These are phyloP conservation scores for Bombus huntii DNA, from an alignment of 1,140 invertebrate genomes.

Conservation along the genomic window DNA sequence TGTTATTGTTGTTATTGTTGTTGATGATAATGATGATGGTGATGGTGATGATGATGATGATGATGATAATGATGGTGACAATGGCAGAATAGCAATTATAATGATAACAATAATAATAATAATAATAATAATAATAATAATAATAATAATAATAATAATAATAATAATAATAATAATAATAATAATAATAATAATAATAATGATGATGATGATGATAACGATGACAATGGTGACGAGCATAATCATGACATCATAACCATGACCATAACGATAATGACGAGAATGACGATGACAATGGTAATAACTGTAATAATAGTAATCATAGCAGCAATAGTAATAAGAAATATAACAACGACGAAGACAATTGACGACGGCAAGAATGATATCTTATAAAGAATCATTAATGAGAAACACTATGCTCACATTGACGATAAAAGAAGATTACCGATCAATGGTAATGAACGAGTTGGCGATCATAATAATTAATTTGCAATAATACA, in stretches of 20 bases:
- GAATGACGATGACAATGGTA: neutral
- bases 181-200: too few relatives aligned
- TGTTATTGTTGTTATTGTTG: neutral
- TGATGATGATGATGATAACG: neutral
- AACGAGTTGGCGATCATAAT: slow-evolving; percentile 44
- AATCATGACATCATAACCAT: slow-evolving; percentile 38
- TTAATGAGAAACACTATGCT: slow-evolving; percentile 29
- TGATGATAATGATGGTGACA: neutral
- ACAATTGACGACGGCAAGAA: slow-evolving; percentile 25
- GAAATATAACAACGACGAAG: slow-evolving; percentile 59
- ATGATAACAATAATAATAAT: neutral
- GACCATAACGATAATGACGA: neutral
- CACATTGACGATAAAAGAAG: slow-evolving; percentile 37
- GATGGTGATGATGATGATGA: neutral
- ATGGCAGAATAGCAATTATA: slow-evolving; percentile 36
- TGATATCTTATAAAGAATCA: slow-evolving; percentile 14
- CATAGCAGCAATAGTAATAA: slow-evolving; percentile 16
- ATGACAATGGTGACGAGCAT: neutral
- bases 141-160: too few relatives aligned
- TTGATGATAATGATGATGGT: neutral
- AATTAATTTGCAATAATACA: slow-evolving; percentile 67
- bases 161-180: too few relatives aligned
- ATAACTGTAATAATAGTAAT: slow-evolving; percentile 21
- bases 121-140: neutral
- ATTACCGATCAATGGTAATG: slow-evolving; percentile 33